These are phyloP conservation scores for Polypterus senegalus DNA, from an alignment of 2,113 vertebrate species.

Conservation along the genomic window DNA sequence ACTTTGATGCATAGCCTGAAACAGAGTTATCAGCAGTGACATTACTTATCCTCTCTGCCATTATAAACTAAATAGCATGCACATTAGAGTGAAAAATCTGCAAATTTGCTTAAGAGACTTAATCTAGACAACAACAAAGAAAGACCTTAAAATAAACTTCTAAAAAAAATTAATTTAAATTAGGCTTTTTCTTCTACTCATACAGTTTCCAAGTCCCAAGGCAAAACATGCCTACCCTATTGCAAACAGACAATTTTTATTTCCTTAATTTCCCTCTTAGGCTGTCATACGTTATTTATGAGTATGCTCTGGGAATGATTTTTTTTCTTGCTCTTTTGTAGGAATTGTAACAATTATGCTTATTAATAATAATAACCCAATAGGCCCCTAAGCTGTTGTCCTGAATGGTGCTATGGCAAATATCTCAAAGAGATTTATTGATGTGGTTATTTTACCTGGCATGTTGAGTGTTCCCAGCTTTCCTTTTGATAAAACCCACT, in stretches of 20 bases:
- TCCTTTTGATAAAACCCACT: slow-evolving; percentile 1
- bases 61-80: no score
- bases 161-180: slow-evolving; percentile 18
- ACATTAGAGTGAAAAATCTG: no score
- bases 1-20: no score
- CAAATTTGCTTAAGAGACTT: no score
- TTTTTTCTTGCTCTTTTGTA: slow-evolving; percentile 23
- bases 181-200: slow-evolving; percentile 19
- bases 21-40: no score
- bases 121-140: background rate
- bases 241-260: slow-evolving; percentile 41
- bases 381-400: slow-evolving; percentile 2
- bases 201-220: slow-evolving; percentile 34
- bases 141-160: background rate
- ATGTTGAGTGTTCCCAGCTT: slow-evolving; percentile 14
- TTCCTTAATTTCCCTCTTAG: slow-evolving; percentile 44
- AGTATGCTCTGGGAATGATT: slow-evolving; percentile 21
- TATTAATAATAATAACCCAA: slow-evolving; percentile 23
- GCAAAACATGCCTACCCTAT: slow-evolving; percentile 43
- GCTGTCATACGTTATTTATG: slow-evolving; percentile 43
- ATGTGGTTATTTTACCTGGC: slow-evolving; percentile 24
- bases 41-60: no score
- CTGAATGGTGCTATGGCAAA: no score
- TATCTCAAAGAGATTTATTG: slow-evolving; percentile 20
- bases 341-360: slow-evolving; percentile 25